Percentiles rank a stretch among this genome's conserved stretches.
These are phyloP conservation scores for Dicycla oo DNA, from an alignment of 2,888 invertebrate species.

Conservation along the genomic window DNA sequence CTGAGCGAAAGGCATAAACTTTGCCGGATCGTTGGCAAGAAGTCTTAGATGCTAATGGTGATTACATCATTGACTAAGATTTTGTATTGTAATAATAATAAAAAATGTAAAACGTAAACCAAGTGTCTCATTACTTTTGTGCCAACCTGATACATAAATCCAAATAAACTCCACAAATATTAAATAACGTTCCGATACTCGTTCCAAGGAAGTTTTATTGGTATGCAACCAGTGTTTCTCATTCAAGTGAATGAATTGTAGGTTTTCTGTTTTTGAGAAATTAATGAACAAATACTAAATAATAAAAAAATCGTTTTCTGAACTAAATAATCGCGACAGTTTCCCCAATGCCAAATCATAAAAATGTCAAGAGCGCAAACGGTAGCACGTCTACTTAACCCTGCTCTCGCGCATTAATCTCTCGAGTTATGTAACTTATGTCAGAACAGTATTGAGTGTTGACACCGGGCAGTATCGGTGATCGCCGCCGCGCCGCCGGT, in stretches of 20 bases:
- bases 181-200: neutral
- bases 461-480: slow-evolving; percentile 56
- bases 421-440: slow-evolving; percentile 34
- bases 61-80: no score
- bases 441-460: slow-evolving; percentile 56
- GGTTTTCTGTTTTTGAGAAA: neutral
- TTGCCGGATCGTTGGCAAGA: no score
- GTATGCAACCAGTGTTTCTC: neutral
- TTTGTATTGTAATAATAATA: no score
- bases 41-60: no score
- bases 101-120: no score
- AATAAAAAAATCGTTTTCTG: neutral
- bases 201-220: neutral
- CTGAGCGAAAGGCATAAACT: no score
- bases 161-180: neutral
- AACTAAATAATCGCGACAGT: no score
- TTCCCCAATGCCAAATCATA: neutral
- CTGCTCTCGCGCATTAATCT: slow-evolving; percentile 37
- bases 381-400: slow-evolving; percentile 22
- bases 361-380: neutral
- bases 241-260: neutral
- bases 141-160: no score
- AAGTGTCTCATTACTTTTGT: no score
- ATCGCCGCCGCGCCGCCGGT: slow-evolving; percentile 31
- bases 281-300: neutral